Base-by-base conservation (phyloP, 2,888 invertebrate genomes). In the Sussaba pulchella region DNA sequence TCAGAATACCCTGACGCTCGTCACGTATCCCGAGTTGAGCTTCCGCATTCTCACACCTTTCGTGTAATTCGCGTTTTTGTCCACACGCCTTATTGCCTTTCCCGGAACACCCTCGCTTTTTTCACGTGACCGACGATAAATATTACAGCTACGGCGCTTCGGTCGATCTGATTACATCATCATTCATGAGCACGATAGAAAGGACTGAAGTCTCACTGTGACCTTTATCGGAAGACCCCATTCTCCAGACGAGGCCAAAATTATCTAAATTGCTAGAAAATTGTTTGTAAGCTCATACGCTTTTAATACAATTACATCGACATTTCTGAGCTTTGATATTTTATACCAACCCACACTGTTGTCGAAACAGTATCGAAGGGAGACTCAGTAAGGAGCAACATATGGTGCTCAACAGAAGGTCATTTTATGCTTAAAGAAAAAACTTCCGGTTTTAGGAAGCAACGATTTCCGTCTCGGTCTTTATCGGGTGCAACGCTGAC, bases 51-150 rank as follows among this genome's bases (percentile, higher is more conserved):
- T 83, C 79, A 64, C 79, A 79, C 83, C 81, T 82, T 66, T 54
- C 73, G 69, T 77, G 74, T 69, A 76, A 83, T 83, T 83, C 73
- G 57, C 63, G 77, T 76, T 83, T 82, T 83, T 81, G 81, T 81
- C 76, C 77, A 71, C 69, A 17, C 76, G 67, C 81, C 77, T 76
- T 81, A 69, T 77, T 78, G 77, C 77, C 70, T 82, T 76, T 76
- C 69, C 70, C 71, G 72, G 59, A 77, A 59, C 54, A 71, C 72
- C 43, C 73, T n/a, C 57, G 26, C 31, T 26, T 57, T 57, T 31
- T 31, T 26, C 1, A 14, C 24, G 6, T 12, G n/a, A 1, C 52
- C 26, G n/a, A 26, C 52, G 24, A n/a, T 26, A 26, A 54, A 6
- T 1, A n/a, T 54, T 54, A 54, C 26, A 54, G n/a, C 52, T n/a